Base-by-base conservation (phyloP, 92 coral and sea anemone genomes). In the Chrysogorgia sp. region DNA sequence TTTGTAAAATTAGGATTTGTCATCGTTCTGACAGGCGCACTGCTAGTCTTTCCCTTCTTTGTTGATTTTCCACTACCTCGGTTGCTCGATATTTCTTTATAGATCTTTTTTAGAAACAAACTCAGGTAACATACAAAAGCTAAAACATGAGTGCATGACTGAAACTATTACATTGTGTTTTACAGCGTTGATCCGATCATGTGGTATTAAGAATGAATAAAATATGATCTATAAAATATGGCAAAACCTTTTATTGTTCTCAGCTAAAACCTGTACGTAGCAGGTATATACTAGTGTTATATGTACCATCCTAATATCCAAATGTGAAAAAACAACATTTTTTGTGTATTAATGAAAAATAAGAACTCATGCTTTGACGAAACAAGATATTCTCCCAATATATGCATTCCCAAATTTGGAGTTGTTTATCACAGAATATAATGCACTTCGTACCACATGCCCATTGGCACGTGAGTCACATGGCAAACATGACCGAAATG, bases 191-290 rank as follows among this genome's bases (percentile, higher is more conserved):
- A 37, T 52, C 26, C 26, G 59, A 52, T 52, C 59, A 52, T 20
- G 26, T 52, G 59, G 26, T 23, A 52, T 17, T 52, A 52, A 23
- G 26, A 52, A 52, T 52, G 21, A 52, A 17, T 52, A 17, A 52
- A 17, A 52, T 52, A 52, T 52, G 59, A 52, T 52, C 59, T 37
- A 52, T 17, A 52, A 52, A 52, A 52, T 52, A 52, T 37, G 43
- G 43, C 43, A 37, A 37, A 37, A 37, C 43, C 43, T 37, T 37
- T 37, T 37, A 37, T 37, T 37, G 43, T 37, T 37, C 43, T 37
- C 43, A 37, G 43, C 43, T 37, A 37, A 37, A 37, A 37, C 12
- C 43, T 37, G 43, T 37, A 37, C 12, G 43, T 37, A 37, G 43
- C 43, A 37, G 43, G 43, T 37, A 37, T 37, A 37, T 37, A 37